Conservation (phyloP, 2,888 invertebrate species). For the Didymodactylos carnosus region DNA sequence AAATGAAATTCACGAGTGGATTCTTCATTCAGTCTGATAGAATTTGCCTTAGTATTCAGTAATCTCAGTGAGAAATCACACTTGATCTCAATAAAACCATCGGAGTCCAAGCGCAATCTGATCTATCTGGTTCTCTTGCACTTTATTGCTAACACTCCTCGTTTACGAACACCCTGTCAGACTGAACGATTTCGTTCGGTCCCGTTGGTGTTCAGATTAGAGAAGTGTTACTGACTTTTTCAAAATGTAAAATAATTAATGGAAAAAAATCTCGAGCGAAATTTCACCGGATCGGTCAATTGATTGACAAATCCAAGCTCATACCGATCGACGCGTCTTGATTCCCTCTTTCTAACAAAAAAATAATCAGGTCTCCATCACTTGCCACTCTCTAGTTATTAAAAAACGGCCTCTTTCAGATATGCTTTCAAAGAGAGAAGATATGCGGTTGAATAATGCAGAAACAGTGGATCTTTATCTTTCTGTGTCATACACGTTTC, state of each 20-base stretch:
- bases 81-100: background rate
- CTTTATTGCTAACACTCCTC: background rate
- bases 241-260: background rate
- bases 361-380: no score
- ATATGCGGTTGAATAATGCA: no score
- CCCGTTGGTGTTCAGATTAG: background rate
- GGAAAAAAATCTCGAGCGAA: no score
- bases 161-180: background rate
- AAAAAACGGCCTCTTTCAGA: no score
- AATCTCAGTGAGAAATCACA: background rate
- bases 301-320: no score
- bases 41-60: background rate
- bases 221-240: background rate
- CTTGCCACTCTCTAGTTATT: no score
- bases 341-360: no score
- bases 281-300: no score
- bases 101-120: background rate
- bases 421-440: no score
- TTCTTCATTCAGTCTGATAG: background rate
- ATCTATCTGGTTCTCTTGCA: background rate
- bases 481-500: no score
- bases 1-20: background rate
- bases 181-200: background rate
- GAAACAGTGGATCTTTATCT: no score
- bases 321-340: no score